Evolutionary conservation across 2,888 invertebrate genomes (phyloP), one percentile per base, ranked within the genome.

Genomic region (Polymixis lichenea): DNA sequence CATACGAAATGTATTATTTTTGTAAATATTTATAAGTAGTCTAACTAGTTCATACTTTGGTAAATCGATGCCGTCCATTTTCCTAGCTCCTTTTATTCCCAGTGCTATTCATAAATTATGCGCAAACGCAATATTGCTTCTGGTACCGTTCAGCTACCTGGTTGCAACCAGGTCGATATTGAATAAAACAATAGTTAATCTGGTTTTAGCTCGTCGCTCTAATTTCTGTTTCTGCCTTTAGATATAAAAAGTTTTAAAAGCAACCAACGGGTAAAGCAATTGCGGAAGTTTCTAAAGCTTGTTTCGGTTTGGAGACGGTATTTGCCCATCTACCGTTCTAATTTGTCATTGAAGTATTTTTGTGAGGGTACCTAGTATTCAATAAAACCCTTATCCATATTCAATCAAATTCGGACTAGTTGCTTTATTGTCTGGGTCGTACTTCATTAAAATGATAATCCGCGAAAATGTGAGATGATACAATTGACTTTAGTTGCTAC

Each of bases 1-100:
- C 90, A 89, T 89, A 90, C 83, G 80, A 87, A 85, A 80, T 87
- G 84, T 87, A 89, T 84, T 82, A 84, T 87, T 82, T 80, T 83
- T 88, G 86, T 86, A 87, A 81, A 86, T 86, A 86, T 78, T 76
- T 76, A 71, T 86, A 79, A 62, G 56, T 82, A 78, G 68, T 75
- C 7, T 51, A n/a, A 65, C 66, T 81, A 82, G 77, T 72, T n/a
- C n/a, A 19, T 67, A 19, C 32, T 32, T 75, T 60, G 75, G 64
- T 76, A 82, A 78, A 72, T 73, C 67, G 71, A 86, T 82, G 55
- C 87, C 86, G 84, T 87, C 84, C 82, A 80, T 83, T 81, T 82
- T 78, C 64, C 68, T 58, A 66, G 77, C 70, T 76, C 75, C 74
- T 79, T 81, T 80, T 77, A 81, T 86, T 85, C 64, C 74, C 76